Base-by-base conservation (phyloP, 2,888 invertebrate species). In the Mantis religiosa region DNA sequence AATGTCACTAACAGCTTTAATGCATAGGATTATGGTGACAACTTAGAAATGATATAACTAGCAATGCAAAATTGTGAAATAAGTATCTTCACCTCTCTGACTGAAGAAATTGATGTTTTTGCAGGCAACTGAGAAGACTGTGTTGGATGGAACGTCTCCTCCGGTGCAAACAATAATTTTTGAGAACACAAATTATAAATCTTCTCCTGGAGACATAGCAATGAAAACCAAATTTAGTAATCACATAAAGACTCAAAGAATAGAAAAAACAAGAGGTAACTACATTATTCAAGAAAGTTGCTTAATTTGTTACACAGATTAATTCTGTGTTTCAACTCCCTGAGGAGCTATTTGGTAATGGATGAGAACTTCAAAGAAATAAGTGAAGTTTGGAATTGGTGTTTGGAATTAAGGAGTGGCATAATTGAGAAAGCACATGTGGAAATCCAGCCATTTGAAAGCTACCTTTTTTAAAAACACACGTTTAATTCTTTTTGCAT, bases 131-230 rank as follows among this genome's bases (percentile, higher is more conserved):
- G 95, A 95, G 91, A 95, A 95, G 92, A 94, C 95, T 47, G 95
- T 96, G 1, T 93, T 97, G 54, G 96, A 97, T 92, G 96, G 97
- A 41, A 95, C 96, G 6, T 96, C 97, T 8, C 96, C 97, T 0
- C 97, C 97, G 2, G 97, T 97, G 28, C 97, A 97, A 92, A 98
- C 98, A 0, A 96, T 98, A 88, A 98, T 98, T 91, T 98, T 98
- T 92, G 98, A 98, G 92, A 98, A 98, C 92, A 98, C 98, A 2
- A 98, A 98, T 93, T 98, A 97, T 92, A 97, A 97, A 92, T 89
- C 89, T 88, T 90, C 89, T 54, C 91, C 89, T 90, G 91, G 93
- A 3, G 93, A 94, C 89, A 92, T 94, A 90, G 95, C 94, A 54
- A 94, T 96, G 90, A 96, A 96, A 92, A 94, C 95, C 86, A 96